These are phyloP conservation scores for Pangasius sanitwongsei DNA, from an alignment of 2,797 vertebrate species.

Conservation along the genomic window DNA sequence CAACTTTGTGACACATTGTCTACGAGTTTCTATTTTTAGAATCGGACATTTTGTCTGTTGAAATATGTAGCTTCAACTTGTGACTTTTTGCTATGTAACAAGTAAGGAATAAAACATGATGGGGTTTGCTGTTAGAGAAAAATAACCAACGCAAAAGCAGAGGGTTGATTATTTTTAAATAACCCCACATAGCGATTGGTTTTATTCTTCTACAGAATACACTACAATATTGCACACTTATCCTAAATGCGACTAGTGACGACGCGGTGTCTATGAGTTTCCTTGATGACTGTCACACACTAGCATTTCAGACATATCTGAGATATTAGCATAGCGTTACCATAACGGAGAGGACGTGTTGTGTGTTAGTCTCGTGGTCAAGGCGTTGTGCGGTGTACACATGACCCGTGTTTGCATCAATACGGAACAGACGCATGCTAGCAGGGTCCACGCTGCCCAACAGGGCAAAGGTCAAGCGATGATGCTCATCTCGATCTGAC, in stretches of 20 bases:
- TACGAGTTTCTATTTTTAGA: too few species aligned
- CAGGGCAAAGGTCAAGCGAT: slow-evolving; percentile 87
- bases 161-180: too few species aligned
- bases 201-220: background rate
- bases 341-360: slow-evolving; percentile 92
- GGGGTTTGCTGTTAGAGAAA: background rate
- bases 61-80: too few species aligned
- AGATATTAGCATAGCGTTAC: slow-evolving; percentile 71
- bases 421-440: slow-evolving; percentile 89
- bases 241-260: background rate
- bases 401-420: slow-evolving; percentile 84
- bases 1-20: background rate
- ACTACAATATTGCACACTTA: background rate
- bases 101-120: background rate
- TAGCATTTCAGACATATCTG: background rate
- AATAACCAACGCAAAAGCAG: background rate
- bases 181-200: too few species aligned
- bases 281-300: background rate
- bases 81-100: background rate
- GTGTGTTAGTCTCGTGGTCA: slow-evolving; percentile 91
- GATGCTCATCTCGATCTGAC: slow-evolving; percentile 88
- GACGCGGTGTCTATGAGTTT: background rate
- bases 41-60: too few species aligned
- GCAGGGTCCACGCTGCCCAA: slow-evolving; percentile 89
- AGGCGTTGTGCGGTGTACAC: slow-evolving; percentile 87